These are phyloP conservation scores for Kradibia gibbosae DNA, from an alignment of 1,140 invertebrate species.

Conservation along the genomic window DNA sequence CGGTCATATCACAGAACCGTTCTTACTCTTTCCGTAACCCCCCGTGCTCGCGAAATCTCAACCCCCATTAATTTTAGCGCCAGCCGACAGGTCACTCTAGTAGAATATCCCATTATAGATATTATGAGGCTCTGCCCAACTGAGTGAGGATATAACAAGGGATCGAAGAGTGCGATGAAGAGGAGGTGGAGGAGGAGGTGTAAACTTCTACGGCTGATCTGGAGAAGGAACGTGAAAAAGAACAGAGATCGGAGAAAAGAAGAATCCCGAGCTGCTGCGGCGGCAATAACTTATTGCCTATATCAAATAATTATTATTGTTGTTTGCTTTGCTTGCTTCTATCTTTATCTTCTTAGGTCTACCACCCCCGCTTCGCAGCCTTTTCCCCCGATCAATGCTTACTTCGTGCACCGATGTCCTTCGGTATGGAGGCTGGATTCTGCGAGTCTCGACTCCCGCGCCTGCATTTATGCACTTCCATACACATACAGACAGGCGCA, in stretches of 20 bases:
- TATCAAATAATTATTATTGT: constrained; percentile 72
- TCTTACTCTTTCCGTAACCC: constrained; percentile 12
- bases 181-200: neutral
- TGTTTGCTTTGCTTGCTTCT: constrained; percentile 66
- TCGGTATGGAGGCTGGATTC: neutral
- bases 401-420: neutral
- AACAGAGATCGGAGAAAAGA: constrained; percentile 44
- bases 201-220: constrained; percentile 8
- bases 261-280: constrained; percentile 43
- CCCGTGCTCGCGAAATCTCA: constrained; percentile 63
- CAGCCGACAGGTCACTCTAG: constrained; percentile 69
- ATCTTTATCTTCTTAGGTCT: constrained; percentile 47
- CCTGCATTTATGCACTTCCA: neutral
- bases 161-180: neutral
- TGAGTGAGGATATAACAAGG: too few species aligned
- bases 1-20: neutral
- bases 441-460: constrained; percentile 10
- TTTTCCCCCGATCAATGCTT: constrained; percentile 30
- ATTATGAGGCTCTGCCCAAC: constrained; percentile 57
- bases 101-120: constrained; percentile 70
- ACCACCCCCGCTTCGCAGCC: constrained; percentile 14
- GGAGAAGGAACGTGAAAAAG: constrained; percentile 48
- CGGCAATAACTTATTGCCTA: constrained; percentile 63
- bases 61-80: constrained; percentile 66
- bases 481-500: neutral